Base-by-base conservation (phyloP, 2,888 invertebrate species). In the Asteroscopus sphinx region DNA sequence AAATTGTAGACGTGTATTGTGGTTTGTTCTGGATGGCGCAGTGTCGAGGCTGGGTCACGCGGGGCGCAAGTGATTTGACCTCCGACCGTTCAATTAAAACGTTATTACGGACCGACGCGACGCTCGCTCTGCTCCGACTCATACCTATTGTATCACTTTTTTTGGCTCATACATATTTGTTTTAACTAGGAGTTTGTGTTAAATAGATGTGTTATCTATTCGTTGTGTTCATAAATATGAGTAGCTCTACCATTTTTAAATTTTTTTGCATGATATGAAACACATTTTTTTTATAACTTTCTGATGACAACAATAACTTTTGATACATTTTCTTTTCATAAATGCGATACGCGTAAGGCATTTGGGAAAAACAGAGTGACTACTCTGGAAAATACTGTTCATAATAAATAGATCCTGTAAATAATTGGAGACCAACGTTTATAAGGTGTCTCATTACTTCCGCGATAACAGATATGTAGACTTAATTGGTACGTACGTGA, bases 1-100 rank as follows among this genome's bases (percentile, higher is more conserved):
- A 44, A 57, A 46, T 39, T 53, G 21, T 33, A 39, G 51, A 36
- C 40, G 51, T 46, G 17, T 53, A 58, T 55, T 46, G 28, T 28
- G 51, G 63, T 67, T 47, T 51, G 47, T 42, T 68, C 68, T 70
- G 53, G 32, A 30, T 60, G 26, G 54, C 45, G 58, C 63, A 56
- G 76, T 64, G 79, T 69, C 73, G 76, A 66, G 79, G 70, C 62
- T 73, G 80, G 76, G 80, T 76, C 75, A 77, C 70, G 79, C 81
- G 85, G 81, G 79, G 81, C 85, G 77, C 92, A 94, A 94, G 92
- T 93, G 93, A 93, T 94, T 93, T 92, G 94, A 93, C 93, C 93
- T 93, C 92, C 87, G 92, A 80, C 87, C 87, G 76, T 77, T 91
- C 89, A 93, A 93, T 93, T 93, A 93, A 92, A 91, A 92, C 86